Evolutionary conservation across 35 echinoderm and acorn worm species (phyloP).

Genomic region (Hemicentrotus pulcherrimus): DNA sequence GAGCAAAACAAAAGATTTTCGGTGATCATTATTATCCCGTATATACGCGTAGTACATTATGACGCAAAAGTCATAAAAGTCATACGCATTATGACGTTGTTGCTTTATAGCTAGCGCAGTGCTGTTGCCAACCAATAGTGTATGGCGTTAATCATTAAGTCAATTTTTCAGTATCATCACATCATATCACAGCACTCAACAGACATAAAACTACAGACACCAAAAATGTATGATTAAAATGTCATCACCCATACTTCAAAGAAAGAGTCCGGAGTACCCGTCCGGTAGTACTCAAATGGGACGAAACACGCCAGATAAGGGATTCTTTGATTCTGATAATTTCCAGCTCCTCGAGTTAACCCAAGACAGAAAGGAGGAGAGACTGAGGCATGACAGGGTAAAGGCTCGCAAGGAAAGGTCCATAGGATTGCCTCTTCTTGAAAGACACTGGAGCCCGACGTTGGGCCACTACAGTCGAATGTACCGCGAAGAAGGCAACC

Average conservation of each 20-base stretch:
- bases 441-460: not conserved
- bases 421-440: not conserved
- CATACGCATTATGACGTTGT: not conserved
- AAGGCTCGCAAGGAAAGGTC: not conserved
- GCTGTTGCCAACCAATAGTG: not conserved
- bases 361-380: not conserved
- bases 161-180: too few species aligned
- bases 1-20: too few species aligned
- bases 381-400: not conserved
- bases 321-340: slow-evolving; percentile 56
- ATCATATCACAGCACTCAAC: not conserved
- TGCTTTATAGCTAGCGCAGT: not conserved
- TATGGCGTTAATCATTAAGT: not conserved
- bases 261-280: not conserved
- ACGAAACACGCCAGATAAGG: slow-evolving; percentile 36
- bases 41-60: not conserved
- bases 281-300: slow-evolving; percentile 33
- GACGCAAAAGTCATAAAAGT: not conserved
- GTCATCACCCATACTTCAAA: not conserved
- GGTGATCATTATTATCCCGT: too few species aligned
- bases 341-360: slow-evolving; percentile 14
- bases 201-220: not conserved
- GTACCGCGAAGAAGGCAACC: not conserved
- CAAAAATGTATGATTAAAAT: not conserved
- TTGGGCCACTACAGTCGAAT: not conserved